Conservation (phyloP, 2,888 invertebrate genomes). For the Lissonota sp. region DNA sequence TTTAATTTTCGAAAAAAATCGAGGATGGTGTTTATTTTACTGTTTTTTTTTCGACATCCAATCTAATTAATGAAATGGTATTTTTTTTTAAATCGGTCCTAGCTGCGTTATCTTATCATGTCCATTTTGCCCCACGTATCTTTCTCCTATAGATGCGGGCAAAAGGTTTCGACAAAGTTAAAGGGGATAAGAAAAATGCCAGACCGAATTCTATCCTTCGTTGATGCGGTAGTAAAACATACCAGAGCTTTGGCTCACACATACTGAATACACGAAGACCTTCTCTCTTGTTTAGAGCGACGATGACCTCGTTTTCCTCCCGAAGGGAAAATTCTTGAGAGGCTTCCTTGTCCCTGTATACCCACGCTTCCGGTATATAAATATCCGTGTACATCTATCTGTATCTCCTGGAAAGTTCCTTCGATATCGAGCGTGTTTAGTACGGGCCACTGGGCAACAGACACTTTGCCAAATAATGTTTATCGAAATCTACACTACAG, state of each 20-base stretch:
- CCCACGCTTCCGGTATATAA: slow-evolving; percentile 3
- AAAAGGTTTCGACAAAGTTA: no score
- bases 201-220: slow-evolving; percentile 40
- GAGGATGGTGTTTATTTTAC: no score
- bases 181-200: slow-evolving; percentile 30
- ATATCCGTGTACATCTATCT: neutral
- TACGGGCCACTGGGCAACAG: slow-evolving; percentile 47
- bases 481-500: slow-evolving; percentile 22
- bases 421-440: slow-evolving; percentile 46
- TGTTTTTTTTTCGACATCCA: no score
- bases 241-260: slow-evolving; percentile 7
- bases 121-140: no score
- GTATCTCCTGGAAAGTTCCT: slow-evolving; percentile 44
- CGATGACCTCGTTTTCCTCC: slow-evolving; percentile 56
- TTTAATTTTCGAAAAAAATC: no score
- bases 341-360: slow-evolving; percentile 38
- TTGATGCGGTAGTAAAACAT: slow-evolving; percentile 37
- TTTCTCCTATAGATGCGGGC: no score
- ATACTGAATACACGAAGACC: slow-evolving; percentile 24
- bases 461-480: slow-evolving; percentile 58
- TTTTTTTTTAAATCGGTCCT: no score
- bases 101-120: no score
- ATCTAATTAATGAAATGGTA: no score
- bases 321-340: slow-evolving; percentile 61
- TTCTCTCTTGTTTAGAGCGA: slow-evolving; percentile 50